Conservation (phyloP, 2,797 vertebrate species). For the Serranus cabrilla region DNA sequence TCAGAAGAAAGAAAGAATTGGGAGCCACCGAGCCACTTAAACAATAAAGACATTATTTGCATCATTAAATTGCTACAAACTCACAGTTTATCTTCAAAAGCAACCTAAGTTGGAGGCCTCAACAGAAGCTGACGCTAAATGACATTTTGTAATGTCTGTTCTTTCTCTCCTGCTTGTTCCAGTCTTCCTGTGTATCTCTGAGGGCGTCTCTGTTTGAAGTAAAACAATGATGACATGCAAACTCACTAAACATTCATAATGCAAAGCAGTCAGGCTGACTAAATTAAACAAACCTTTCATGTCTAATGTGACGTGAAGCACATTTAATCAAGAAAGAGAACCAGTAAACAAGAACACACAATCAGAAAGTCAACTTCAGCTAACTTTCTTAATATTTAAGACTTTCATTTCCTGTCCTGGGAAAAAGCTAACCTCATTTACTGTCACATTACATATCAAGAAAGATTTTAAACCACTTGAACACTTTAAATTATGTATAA, state of each 20-base stretch:
- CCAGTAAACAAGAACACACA: not conserved
- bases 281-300: conserved; percentile 25
- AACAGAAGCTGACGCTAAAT: not conserved
- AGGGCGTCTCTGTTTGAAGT: conserved; percentile 19
- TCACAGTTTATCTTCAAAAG: not conserved
- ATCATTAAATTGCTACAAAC: not conserved
- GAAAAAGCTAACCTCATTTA: conserved; percentile 3
- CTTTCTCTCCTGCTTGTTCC: not conserved
- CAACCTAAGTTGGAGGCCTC: not conserved
- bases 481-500: not conserved
- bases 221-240: conserved; percentile 51
- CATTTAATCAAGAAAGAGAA: not conserved
- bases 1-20: no score
- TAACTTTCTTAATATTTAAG: conserved; percentile 10
- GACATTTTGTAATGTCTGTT: not conserved
- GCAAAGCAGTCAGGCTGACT: conserved; percentile 52
- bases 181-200: not conserved
- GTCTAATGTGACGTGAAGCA: conserved; percentile 1
- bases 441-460: not conserved
- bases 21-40: no score
- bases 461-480: not conserved
- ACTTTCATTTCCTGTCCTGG: not conserved
- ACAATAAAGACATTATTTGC: no score
- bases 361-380: not conserved
- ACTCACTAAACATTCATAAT: conserved; percentile 39